Percentiles rank a stretch among this genome's conserved stretches.
phyloP scores from a whole-genome alignment of 1,140 invertebrate genomes.

The Cydia pomonella region DNA sequence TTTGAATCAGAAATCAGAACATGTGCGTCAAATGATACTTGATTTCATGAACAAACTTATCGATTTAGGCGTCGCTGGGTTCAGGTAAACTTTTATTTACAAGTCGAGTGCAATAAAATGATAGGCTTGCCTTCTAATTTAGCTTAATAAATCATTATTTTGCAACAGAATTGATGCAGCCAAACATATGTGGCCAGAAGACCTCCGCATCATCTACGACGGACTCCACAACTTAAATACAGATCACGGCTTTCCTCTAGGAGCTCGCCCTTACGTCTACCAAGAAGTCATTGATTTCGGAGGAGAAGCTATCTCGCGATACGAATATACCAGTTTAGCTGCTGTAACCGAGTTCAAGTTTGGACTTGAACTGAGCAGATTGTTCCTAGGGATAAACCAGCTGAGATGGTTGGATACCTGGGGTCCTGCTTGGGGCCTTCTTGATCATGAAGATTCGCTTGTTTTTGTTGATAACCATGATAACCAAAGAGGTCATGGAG shows the following conservation, averaged over 20 bases:
- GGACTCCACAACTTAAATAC: constrained; percentile 83
- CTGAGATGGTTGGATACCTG: constrained; percentile 78
- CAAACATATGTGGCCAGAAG: constrained; percentile 92
- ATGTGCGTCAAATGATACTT: constrained; percentile 86
- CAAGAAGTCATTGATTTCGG: constrained; percentile 92
- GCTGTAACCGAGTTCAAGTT: constrained; percentile 88
- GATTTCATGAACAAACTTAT: constrained; percentile 87
- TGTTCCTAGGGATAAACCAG: constrained; percentile 67
- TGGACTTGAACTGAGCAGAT: constrained; percentile 67
- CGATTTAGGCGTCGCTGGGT: constrained; percentile 90
- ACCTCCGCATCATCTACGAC: constrained; percentile 84
- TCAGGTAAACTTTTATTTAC: constrained; percentile 79
- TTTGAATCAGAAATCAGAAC: constrained; percentile 84
- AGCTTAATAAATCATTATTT: constrained; percentile 5
- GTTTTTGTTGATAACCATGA: constrained; percentile 86
- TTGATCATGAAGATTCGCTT: constrained; percentile 80
- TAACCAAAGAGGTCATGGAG: constrained; percentile 82
- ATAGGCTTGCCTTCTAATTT: neutral
- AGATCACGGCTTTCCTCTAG: constrained; percentile 81
- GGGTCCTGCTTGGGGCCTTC: constrained; percentile 82
- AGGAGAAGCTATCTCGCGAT: constrained; percentile 84
- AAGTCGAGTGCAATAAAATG: neutral
- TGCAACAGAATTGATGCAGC: constrained; percentile 85
- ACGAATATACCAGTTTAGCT: constrained; percentile 85
- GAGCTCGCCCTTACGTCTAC: constrained; percentile 84